Evolutionary conservation across 2,113 vertebrate species (phyloP), one percentile per base, ranked within the genome.

Genomic region (Silurus glanis): DNA sequence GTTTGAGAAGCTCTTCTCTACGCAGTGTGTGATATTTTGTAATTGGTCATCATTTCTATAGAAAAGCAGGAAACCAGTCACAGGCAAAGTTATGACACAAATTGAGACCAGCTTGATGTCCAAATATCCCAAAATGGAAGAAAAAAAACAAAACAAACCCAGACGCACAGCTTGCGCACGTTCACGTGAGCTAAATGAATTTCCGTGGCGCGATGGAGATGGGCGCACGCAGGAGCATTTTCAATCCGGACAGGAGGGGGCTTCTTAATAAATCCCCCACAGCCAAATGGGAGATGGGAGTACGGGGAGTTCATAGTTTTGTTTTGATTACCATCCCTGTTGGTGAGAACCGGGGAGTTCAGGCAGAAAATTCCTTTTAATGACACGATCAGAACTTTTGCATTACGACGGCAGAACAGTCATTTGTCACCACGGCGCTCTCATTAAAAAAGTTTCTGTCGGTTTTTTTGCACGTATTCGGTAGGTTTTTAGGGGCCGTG

Each of bases 291-390:
- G 89, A 93, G 92, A 92, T 93, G 91, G 93, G 92, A 91, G 89
- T 85, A 91, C 85, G 25, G 90, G 90, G 91, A 92, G 92, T 91
- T 80, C 62, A 91, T 84, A 90, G 91, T 94, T 93, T 92, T 93
- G 92, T 94, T 95, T 94, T 95, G 93, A 95, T 95, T 95, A 94
- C 91, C 89, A 84, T 94, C 95, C 93, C 94, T 92, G 94, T 94
- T 94, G 94, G 93, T 89, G 91, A 93, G 93, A 94, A 90, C 92
- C 90, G 90, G 72, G 89, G 90, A 95, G 93, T 92, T 94, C 90
- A 93, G 94, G 94, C 93, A 95, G 93, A 94, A 94, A 94, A 94
- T 94, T 93, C 92, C 90, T 90, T 94, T 94, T 94, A 87, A 93
- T 93, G 90, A 92, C 92, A 92, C 90, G 88, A 92, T 92, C 87